Conservation (phyloP, 2,888 invertebrate species). For the Ecliptopera silaceata region DNA sequence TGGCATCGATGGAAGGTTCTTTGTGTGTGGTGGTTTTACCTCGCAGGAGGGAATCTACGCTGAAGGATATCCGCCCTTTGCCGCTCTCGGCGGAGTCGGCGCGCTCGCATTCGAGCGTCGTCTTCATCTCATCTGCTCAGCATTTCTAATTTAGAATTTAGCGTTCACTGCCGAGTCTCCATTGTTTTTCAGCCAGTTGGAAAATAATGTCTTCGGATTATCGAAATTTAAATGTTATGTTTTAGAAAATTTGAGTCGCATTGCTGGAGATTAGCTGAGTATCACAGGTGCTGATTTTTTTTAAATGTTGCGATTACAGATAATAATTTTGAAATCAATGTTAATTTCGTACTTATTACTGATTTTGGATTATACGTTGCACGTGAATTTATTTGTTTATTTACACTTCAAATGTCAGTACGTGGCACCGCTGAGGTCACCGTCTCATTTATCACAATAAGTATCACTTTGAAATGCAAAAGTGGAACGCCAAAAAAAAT, state of each 20-base stretch:
- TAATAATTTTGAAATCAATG: constrained; percentile 2
- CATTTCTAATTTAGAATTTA: constrained; percentile 52
- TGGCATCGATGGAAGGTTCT: constrained; percentile 56
- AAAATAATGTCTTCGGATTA: too few species aligned
- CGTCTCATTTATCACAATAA: constrained; percentile 50
- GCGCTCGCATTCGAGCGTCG: constrained; percentile 79
- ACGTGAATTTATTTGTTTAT: constrained; percentile 11
- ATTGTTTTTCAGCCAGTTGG: constrained; percentile 23
- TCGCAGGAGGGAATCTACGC: constrained; percentile 86
- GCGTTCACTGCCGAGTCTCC: constrained; percentile 35
- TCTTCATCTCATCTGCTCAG: constrained; percentile 79
- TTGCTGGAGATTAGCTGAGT: background rate
- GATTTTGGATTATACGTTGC: background rate
- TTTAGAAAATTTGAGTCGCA: constrained; percentile 6
- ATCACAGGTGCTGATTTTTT: background rate
- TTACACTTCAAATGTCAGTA: constrained; percentile 16
- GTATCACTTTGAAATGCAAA: constrained; percentile 43
- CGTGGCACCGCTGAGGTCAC: constrained; percentile 41
- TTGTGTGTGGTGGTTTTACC: constrained; percentile 59
- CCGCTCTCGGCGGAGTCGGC: constrained; percentile 76
- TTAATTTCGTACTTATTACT: constrained; percentile 3
- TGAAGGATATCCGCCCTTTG: constrained; percentile 88
- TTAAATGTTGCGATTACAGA: background rate
- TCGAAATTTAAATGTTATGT: background rate
- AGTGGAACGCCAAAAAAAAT: constrained; percentile 39